Conservation (phyloP, 2,113 vertebrate genomes). For the Bucco capensis region DNA sequence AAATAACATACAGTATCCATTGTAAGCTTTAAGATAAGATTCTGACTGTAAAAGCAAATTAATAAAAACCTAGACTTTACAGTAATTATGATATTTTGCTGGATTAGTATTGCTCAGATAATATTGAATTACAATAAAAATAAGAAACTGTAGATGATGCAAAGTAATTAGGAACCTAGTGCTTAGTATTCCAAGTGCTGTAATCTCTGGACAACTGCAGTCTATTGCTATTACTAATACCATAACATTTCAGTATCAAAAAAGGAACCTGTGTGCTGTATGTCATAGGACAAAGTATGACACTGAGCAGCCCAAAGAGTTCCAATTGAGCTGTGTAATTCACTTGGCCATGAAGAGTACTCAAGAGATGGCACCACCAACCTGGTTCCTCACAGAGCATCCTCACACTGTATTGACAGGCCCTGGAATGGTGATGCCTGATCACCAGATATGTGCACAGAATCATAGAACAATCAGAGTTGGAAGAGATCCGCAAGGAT, state of each 20-base stretch:
- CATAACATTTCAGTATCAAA: background rate
- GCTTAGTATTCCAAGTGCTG: background rate
- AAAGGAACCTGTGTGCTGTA: background rate
- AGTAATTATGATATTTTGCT: background rate
- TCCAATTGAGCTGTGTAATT: background rate
- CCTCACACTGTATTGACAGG: background rate
- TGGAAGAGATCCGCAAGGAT: too few species aligned
- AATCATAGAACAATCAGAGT: background rate
- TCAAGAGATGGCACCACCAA: background rate
- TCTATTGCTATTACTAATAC: background rate
- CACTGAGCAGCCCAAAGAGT: background rate
- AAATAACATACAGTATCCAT: background rate
- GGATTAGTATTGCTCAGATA: background rate
- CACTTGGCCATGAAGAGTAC: background rate
- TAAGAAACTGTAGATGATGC: background rate
- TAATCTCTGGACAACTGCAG: background rate
- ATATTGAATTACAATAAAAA: background rate
- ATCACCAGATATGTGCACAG: background rate
- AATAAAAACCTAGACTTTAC: background rate
- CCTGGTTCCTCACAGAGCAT: background rate
- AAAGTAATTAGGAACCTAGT: background rate
- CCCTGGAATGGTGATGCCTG: background rate
- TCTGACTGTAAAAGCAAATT: background rate
- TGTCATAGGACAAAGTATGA: background rate
- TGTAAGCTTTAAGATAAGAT: background rate